Evolutionary conservation across 2,888 invertebrate species (phyloP).

Genomic region (Bedellia somnulentella): DNA sequence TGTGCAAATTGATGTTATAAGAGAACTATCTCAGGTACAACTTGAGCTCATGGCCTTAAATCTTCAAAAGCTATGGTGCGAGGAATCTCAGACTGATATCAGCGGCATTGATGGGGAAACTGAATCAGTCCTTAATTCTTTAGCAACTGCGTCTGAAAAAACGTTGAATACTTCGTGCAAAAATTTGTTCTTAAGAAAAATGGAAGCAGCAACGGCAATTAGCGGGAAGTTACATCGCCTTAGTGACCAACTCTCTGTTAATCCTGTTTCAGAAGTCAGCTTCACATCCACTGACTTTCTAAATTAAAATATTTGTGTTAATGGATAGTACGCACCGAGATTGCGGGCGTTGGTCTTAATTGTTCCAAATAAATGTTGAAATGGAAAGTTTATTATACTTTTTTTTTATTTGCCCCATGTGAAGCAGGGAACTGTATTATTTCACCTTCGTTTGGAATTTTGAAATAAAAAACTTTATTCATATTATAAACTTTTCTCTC

Average conservation of each 20-base stretch:
- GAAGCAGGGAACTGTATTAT: too few species aligned
- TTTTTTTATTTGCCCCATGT: too few species aligned
- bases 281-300: constrained; percentile 18
- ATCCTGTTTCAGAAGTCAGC: constrained; percentile 32
- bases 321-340: too few species aligned
- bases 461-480: too few species aligned
- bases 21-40: constrained; percentile 64
- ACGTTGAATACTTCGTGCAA: constrained; percentile 33
- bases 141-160: constrained; percentile 36
- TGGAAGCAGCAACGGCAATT: constrained; percentile 44
- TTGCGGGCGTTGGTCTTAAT: too few species aligned
- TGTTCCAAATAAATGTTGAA: too few species aligned
- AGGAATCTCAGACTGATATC: constrained; percentile 44
- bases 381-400: too few species aligned
- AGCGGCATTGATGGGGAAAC: constrained; percentile 33
- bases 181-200: constrained; percentile 41
- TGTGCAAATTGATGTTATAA: constrained; percentile 56
- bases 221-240: constrained; percentile 38
- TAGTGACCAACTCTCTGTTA: constrained; percentile 29
- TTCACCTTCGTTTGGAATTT: too few species aligned
- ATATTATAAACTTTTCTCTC: too few species aligned
- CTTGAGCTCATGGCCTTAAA: constrained; percentile 65
- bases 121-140: constrained; percentile 39
- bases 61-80: constrained; percentile 56
- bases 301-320: too few species aligned